Evolutionary conservation across 2,888 invertebrate species (phyloP), one percentile per base, ranked within the genome.

Genomic region (Geophilus truncorum): DNA sequence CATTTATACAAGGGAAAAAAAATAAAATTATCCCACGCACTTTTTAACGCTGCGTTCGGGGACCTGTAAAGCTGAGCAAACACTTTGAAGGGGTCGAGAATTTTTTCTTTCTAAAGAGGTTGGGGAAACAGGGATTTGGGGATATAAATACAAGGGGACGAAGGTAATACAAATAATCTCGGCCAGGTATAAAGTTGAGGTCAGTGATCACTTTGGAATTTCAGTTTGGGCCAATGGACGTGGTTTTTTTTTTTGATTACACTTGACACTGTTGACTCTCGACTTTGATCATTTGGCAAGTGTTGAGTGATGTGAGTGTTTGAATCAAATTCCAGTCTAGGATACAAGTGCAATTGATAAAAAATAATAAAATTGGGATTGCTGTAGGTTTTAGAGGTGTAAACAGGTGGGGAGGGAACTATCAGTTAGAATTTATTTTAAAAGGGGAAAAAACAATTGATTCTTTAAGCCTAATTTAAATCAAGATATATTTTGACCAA

Each of bases 241-340:
- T 57, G 57, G 57, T 21, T 18, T 57, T 57, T 57, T 57, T 57
- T 57, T n/a, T n/a, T n/a, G 57, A 57, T 57, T 57, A 57, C 57
- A 57, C 23, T 57, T 57, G 57, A 57, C 57, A 57, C 57, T 57
- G 36, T 40, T 57, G 57, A 57, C 57, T 57, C 57, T 57, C 57
- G 57, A 57, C 57, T 57, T 57, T 57, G 57, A 57, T 57, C 57
- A 57, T 23, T 57, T n/a, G 18, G 57, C 23, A 57, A 57, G 57
- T 57, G 23, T 57, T 57, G 57, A 57, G 57, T 57, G 57, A 57
- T 57, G 57, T 57, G 15, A 18, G 18, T 57, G 21, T 23, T 18
- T 18, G 23, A 57, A 18, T 57, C 57, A 57, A 57, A 57, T 57
- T 57, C 57, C 57, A 57, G 57, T 57, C 57, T 57, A 7, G 57